These are phyloP conservation scores for Odiellus spinosus DNA, from an alignment of 2,888 invertebrate genomes.

Conservation along the genomic window DNA sequence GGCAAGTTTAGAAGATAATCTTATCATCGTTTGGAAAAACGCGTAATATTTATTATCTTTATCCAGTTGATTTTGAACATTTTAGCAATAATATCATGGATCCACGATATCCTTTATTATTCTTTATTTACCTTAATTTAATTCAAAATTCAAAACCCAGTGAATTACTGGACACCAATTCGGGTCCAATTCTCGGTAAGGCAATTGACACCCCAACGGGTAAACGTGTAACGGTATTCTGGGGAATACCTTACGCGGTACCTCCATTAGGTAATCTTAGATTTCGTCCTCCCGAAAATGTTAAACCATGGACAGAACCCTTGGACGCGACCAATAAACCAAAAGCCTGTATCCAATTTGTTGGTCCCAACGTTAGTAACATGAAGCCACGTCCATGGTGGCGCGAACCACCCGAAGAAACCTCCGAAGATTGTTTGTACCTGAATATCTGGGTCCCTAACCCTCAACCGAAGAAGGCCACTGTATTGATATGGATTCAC, in stretches of 20 bases:
- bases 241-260: constrained; percentile 15
- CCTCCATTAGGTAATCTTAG: constrained; percentile 9
- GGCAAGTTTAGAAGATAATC: too few relatives aligned
- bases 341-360: constrained; percentile 10
- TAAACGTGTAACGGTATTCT: constrained; percentile 7
- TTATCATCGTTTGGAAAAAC: too few relatives aligned
- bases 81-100: too few relatives aligned
- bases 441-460: constrained; percentile 64
- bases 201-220: too few relatives aligned
- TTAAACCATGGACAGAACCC: constrained; percentile 9
- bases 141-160: too few relatives aligned
- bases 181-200: too few relatives aligned
- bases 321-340: constrained; percentile 7
- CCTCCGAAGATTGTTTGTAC: constrained; percentile 60
- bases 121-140: too few relatives aligned
- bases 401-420: neutral
- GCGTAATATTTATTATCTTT: too few relatives aligned
- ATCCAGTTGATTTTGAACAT: too few relatives aligned
- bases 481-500: constrained; percentile 46
- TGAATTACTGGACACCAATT: too few relatives aligned
- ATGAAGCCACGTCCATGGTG: constrained; percentile 2
- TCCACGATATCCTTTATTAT: too few relatives aligned
- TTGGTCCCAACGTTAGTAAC: neutral
- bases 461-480: too few relatives aligned
- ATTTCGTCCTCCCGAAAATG: constrained; percentile 7